A percentile compares a stretch with the other conserved stretches of the same genome.
Evolutionary conservation across 2,113 vertebrate species (phyloP).

Genomic region (Salvelinus alpinus): DNA sequence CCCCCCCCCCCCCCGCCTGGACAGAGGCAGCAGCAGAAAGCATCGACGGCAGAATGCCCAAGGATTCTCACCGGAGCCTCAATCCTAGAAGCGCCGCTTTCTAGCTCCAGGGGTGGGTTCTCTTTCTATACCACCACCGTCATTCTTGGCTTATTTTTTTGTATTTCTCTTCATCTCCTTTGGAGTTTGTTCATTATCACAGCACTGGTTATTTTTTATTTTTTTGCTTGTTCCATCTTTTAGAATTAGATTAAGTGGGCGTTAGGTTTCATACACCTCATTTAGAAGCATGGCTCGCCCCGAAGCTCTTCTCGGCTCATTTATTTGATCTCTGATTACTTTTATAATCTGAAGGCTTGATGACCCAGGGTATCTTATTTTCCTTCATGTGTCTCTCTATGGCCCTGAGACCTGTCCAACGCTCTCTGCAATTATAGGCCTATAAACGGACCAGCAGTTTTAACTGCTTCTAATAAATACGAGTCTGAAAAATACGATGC

Average conservation of each 20-base stretch:
- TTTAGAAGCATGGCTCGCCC: neutral
- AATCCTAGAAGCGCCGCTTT: constrained; percentile 38
- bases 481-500: no score
- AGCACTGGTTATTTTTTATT: constrained; percentile 4
- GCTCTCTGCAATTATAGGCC: constrained; percentile 11
- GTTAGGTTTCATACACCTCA: neutral
- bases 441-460: constrained; percentile 4
- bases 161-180: constrained; percentile 24
- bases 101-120: constrained; percentile 21
- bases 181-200: constrained; percentile 49
- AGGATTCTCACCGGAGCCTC: constrained; percentile 51
- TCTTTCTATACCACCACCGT: constrained; percentile 18
- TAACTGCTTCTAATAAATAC: neutral
- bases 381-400: constrained; percentile 12
- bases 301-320: neutral
- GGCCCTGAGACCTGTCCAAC: constrained; percentile 18
- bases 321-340: constrained; percentile 39
- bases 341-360: constrained; percentile 44
- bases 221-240: constrained; percentile 1
- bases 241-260: constrained; percentile 33
- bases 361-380: constrained; percentile 36
- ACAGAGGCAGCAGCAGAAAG: no score
- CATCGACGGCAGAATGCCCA: no score
- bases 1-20: neutral
- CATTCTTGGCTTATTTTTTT: constrained; percentile 14